These are phyloP conservation scores for Pteruthius melanotis DNA, from an alignment of 2,113 vertebrate species.

Conservation along the genomic window DNA sequence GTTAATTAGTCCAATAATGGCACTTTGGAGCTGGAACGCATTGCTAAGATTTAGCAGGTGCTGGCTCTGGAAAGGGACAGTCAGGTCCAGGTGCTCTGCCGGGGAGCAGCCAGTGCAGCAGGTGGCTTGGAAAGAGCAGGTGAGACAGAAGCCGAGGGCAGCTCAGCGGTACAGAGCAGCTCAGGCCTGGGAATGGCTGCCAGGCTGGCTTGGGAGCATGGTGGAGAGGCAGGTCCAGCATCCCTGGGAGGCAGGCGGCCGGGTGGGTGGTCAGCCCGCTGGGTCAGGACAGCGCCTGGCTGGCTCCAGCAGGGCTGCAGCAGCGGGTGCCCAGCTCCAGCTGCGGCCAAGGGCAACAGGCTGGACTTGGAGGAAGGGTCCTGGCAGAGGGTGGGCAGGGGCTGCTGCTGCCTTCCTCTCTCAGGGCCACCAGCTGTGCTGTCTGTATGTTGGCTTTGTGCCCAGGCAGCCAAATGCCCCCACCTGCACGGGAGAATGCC, in stretches of 20 bases:
- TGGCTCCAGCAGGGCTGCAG: not conserved
- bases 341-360: not conserved
- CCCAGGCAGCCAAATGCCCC: not conserved
- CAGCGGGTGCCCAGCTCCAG: not conserved
- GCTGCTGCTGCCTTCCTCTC: not conserved
- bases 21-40: not conserved
- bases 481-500: not conserved
- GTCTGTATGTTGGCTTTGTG: not conserved
- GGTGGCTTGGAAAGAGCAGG: not conserved
- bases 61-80: not conserved
- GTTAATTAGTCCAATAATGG: not conserved
- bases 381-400: not conserved
- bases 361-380: not conserved
- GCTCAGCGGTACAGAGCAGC: fast-evolving
- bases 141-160: fast-evolving
- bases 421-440: not conserved
- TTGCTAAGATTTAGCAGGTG: not conserved
- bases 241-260: fast-evolving
- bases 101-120: not conserved
- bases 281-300: not conserved
- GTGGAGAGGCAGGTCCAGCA: not conserved
- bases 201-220: fast-evolving
- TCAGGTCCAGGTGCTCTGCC: not conserved
- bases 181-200: not conserved
- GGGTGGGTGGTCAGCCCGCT: too few relatives aligned